These are phyloP conservation scores for Micropoecilia bifurca DNA, from an alignment of 2,797 vertebrate genomes.

Conservation along the genomic window DNA sequence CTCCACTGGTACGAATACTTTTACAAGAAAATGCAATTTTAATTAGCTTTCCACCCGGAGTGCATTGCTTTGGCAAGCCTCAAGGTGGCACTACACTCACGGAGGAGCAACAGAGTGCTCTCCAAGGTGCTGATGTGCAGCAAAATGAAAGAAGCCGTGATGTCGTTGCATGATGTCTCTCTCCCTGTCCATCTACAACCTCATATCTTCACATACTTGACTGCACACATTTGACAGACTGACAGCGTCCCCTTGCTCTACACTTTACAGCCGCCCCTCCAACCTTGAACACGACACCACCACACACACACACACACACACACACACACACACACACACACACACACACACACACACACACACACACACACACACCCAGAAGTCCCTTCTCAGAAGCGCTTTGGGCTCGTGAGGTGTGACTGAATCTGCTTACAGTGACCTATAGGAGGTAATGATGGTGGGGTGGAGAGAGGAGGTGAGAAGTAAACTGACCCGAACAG, in stretches of 20 bases:
- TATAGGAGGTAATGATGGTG: slow-evolving; percentile 71
- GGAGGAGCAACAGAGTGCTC: slow-evolving; percentile 38
- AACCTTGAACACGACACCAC: slow-evolving; percentile 54
- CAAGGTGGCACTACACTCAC: slow-evolving; percentile 72
- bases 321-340: slow-evolving; percentile 2
- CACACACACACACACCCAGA: slow-evolving; percentile 3
- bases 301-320: slow-evolving; percentile 5
- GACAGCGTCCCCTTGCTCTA: slow-evolving; percentile 52
- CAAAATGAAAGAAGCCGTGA: slow-evolving; percentile 63
- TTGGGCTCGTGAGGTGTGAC: slow-evolving; percentile 45
- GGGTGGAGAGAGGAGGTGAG: slow-evolving; percentile 56
- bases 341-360: slow-evolving; percentile 1
- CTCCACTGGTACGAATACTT: not conserved
- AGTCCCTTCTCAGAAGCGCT: slow-evolving; percentile 26
- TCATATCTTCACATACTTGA: slow-evolving; percentile 64
- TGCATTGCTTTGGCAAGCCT: slow-evolving; percentile 49
- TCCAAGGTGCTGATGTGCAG: slow-evolving; percentile 75
- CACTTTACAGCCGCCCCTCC: slow-evolving; percentile 57
- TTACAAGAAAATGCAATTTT: not conserved
- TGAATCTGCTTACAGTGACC: slow-evolving; percentile 70
- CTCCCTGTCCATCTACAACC: slow-evolving; percentile 62
- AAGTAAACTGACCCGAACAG: slow-evolving; percentile 74
- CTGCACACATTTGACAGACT: slow-evolving; percentile 70
- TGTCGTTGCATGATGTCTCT: slow-evolving; percentile 67
- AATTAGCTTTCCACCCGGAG: not conserved